These are phyloP conservation scores for Andrena dorsata DNA, from an alignment of 2,888 invertebrate genomes.

Conservation along the genomic window DNA sequence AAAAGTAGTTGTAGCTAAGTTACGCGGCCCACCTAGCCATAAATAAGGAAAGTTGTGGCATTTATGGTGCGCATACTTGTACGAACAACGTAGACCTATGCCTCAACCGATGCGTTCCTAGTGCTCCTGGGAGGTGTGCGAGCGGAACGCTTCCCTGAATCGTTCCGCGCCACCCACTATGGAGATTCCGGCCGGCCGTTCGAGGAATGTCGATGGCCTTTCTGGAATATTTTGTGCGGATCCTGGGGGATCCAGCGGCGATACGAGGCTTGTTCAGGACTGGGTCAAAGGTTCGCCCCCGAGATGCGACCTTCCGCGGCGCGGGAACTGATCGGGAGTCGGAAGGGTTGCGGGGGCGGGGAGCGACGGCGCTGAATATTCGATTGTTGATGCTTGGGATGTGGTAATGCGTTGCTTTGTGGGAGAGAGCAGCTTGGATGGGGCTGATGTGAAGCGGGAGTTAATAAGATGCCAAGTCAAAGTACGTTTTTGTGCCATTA, in stretches of 20 bases:
- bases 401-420: no score
- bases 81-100: slow-evolving; percentile 68
- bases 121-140: slow-evolving; percentile 34
- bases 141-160: slow-evolving; percentile 50
- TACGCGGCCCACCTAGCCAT: slow-evolving; percentile 71
- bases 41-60: slow-evolving; percentile 81
- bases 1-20: slow-evolving; percentile 80
- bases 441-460: no score
- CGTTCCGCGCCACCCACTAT: slow-evolving; percentile 26
- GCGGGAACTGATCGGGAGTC: not conserved
- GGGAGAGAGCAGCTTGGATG: no score
- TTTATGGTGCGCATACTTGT: slow-evolving; percentile 79
- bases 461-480: no score
- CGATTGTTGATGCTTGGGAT: no score
- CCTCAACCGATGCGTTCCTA: slow-evolving; percentile 43
- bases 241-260: slow-evolving; percentile 17
- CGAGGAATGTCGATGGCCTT: slow-evolving; percentile 51
- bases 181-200: slow-evolving; percentile 54
- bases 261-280: slow-evolving; percentile 20
- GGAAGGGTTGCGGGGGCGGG: no score
- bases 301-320: not conserved
- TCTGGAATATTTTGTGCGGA: slow-evolving; percentile 57
- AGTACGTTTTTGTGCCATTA: no score
- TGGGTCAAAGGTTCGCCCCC: slow-evolving; percentile 42
- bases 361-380: no score